Evolutionary conservation across 2,797 vertebrate genomes (phyloP).

Genomic region (Chaunax sp.): DNA sequence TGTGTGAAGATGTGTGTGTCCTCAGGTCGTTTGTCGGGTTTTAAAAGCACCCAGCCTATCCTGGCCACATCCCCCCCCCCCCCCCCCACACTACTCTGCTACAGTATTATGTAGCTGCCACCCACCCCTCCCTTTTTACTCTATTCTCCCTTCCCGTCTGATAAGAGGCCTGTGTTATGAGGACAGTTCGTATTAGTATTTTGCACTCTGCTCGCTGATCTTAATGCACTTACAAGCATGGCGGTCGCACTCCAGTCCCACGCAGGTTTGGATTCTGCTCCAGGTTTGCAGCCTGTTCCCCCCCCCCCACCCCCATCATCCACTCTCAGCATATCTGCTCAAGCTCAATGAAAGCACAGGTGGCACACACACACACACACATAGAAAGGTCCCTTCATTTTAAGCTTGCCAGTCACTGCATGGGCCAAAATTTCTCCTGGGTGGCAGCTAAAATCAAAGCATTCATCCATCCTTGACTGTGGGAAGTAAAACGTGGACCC

Average conservation of each 20-base stretch:
- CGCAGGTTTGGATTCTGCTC: slow-evolving; percentile 58
- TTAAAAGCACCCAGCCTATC: slow-evolving; percentile 61
- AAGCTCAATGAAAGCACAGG: slow-evolving; percentile 59
- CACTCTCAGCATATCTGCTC: slow-evolving; percentile 52
- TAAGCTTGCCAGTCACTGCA: slow-evolving; percentile 50
- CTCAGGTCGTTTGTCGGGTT: slow-evolving; percentile 85
- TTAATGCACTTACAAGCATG: slow-evolving; percentile 83
- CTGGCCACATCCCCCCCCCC: slow-evolving; percentile 8
- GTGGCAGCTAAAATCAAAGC: slow-evolving; percentile 74
- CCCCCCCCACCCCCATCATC: slow-evolving; percentile 50
- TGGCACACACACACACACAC: slow-evolving; percentile 54
- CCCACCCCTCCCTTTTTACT: slow-evolving; percentile 13
- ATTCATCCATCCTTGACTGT: slow-evolving; percentile 60
- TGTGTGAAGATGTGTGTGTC: slow-evolving; percentile 81
- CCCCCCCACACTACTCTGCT: slow-evolving; percentile 52
- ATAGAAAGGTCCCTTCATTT: slow-evolving; percentile 49
- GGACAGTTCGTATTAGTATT: slow-evolving; percentile 85
- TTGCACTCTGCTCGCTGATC: slow-evolving; percentile 87
- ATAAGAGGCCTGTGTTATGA: slow-evolving; percentile 81
- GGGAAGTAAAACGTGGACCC: slow-evolving; percentile 57
- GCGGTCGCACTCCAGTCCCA: slow-evolving; percentile 70
- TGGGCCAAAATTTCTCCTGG: slow-evolving; percentile 64
- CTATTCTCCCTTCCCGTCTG: slow-evolving; percentile 55
- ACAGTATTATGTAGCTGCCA: slow-evolving; percentile 59
- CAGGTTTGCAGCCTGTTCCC: slow-evolving; percentile 57